Conservation (phyloP, 2,888 invertebrate genomes). For the Gari tellinella region DNA sequence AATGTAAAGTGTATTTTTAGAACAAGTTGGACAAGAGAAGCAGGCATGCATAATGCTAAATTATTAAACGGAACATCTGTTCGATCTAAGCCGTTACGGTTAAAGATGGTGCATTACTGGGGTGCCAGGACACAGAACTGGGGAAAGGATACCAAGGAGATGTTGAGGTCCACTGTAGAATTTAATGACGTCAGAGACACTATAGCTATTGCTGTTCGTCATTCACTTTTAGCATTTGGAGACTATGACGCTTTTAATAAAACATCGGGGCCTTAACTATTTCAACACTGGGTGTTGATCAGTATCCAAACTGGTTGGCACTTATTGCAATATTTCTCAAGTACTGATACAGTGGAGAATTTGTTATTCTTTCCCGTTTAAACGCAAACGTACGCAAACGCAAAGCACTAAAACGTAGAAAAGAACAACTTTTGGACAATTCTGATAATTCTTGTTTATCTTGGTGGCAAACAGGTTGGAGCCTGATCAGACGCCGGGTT, state of each 20-base stretch:
- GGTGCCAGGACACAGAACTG: conserved; percentile 63
- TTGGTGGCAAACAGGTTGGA: no score
- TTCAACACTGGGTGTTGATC: no score
- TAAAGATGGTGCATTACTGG: conserved; percentile 67
- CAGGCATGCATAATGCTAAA: conserved; percentile 22
- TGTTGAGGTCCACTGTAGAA: conserved; percentile 40
- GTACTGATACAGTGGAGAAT: no score
- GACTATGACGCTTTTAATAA: conserved; percentile 26
- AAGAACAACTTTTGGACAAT: no score
- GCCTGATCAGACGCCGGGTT: no score
- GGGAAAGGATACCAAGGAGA: conserved; percentile 63
- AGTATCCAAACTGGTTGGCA: no score
- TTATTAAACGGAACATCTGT: conserved; percentile 6
- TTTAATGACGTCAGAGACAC: conserved; percentile 14
- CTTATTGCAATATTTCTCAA: no score
- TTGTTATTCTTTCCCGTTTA: no score
- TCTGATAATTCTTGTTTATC: no score
- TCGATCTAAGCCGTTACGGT: neutral
- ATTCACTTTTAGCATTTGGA: conserved; percentile 9
- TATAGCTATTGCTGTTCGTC: conserved; percentile 9
- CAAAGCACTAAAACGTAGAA: no score
- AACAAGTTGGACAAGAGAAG: conserved; percentile 11
- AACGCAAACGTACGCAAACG: no score
- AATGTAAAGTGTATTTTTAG: conserved; percentile 61
- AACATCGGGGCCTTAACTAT: conserved; percentile 22